Base-by-base conservation (phyloP, 2,113 vertebrate genomes). In the Trachemys scripta region DNA sequence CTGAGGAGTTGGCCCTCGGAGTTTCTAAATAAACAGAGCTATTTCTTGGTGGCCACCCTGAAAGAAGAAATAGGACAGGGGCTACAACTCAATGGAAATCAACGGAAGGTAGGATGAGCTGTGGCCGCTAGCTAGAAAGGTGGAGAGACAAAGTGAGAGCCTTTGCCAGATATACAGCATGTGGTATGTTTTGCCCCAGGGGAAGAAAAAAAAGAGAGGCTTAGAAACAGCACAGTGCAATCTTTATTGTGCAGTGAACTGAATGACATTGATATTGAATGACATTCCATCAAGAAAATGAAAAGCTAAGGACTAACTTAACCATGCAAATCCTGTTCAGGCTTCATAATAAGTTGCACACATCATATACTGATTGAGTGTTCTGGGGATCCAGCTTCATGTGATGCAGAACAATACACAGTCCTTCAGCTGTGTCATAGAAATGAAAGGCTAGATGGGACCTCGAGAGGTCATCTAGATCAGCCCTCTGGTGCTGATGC, bases 231-330 rank as follows among this genome's bases (percentile, higher is more conserved):
- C 49, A 51, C 8, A 82, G 53, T 78, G 65, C 72, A 90, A 87
- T 97, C 85, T 93, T 54, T 90, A 93, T 27, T 94, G 96, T 91
- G 96, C 96, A 90, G 1, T 94, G 96, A 97, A 95, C 94, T 82
- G 92, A 87, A 92, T 22, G 54, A 31, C 90, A 85, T 57, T 97
- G 94, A 96, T 96, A 38, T 10, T 69, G 89, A 94, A 95, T 89
- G 96, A 96, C 96, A 96, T 92, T 94, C 75, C 88, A 90, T 81
- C 89, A 87, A 87, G 20, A 91, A 89, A 83, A 85, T 10, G 72
- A 92, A 79, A 82, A 82, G 80, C 78, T 42, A 82, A 94, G 56
- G 69, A 50, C 56, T 85, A 82, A 79, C 65, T 92, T 56, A 75
- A 31, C 16, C 87, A 79, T 53, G 65, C 94, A 91, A 54, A 4